Evolutionary conservation across 2,888 invertebrate species (phyloP).

Genomic region (Bhutanitis thaidina): DNA sequence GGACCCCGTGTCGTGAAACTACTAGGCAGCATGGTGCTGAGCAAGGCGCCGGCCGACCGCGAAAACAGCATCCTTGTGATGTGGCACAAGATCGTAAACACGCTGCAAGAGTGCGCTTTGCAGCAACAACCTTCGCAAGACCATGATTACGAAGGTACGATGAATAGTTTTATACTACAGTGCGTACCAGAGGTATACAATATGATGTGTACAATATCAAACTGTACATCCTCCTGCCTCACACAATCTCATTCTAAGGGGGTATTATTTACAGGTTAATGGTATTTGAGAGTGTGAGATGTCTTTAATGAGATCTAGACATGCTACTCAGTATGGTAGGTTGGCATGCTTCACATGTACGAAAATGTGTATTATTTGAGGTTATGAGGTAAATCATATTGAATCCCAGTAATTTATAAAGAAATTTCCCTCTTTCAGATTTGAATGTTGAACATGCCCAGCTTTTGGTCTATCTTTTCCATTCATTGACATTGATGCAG

Average conservation of each 20-base stretch:
- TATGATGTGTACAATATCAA: no score
- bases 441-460: slow-evolving; percentile 98
- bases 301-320: no score
- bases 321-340: no score
- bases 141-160: slow-evolving; percentile 85
- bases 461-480: slow-evolving; percentile 94
- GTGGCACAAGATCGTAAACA: slow-evolving; percentile 94
- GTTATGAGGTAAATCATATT: no score
- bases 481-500: slow-evolving; percentile 96
- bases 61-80: slow-evolving; percentile 94
- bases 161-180: neutral
- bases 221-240: no score
- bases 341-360: neutral
- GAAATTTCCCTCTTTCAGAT: slow-evolving; percentile 76
- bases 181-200: no score
- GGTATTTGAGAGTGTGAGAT: no score
- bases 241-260: no score
- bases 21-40: slow-evolving; percentile 90
- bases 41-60: slow-evolving; percentile 90
- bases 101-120: slow-evolving; percentile 91
- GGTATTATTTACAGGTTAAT: no score
- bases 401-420: neutral
- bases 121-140: slow-evolving; percentile 82
- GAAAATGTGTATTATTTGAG: no score
- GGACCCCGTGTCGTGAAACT: slow-evolving; percentile 82